Evolutionary conservation across 2,888 invertebrate genomes (phyloP), one percentile per base, ranked within the genome.

Genomic region (Drosophila bunnanda): DNA sequence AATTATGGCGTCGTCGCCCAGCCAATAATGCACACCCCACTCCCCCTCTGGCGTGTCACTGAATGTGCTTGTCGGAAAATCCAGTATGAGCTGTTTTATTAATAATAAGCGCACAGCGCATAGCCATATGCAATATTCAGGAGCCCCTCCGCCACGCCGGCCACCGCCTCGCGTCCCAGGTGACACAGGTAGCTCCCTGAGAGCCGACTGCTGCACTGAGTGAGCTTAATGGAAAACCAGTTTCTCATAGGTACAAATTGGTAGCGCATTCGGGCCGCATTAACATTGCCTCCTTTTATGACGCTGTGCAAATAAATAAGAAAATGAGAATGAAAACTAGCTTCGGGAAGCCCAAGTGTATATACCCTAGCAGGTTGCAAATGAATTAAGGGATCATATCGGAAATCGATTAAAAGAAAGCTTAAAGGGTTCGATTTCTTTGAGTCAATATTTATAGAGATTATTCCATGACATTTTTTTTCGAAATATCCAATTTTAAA

Each of bases 71-170:
- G 75, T 87, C 76, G 85, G 85, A 87, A 85, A 85, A 85, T 76
- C 85, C 85, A 84, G 79, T 77, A 85, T 85, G 85, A 85, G 87
- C 74, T 89, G 89, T 84, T 78, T 76, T 79, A 81, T 87, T 85
- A 84, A 86, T 89, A 87, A 85, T 89, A 85, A 85, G 79, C 77
- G 61, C 80, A 76, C 71, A 80, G 57, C 71, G 54, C 66, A 64
- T 56, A 59, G 58, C 30, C 52, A 28, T 43, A 30, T 59, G 38
- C 53, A 28, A 55, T 38, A 20, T 38, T 25, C 50, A 50, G 41
- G 13, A 25, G 17, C 41, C 22, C 9, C 41, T 0, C 32, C 7
- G 13, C 7, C 38, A 32, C 55, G 2, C 22, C 46, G 34, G 8
- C 44, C 44, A 15, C 39, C 20, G 34, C 22, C n/a, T 32, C 15